Percentiles rank a stretch among this genome's conserved stretches.
Conservation (phyloP, 2,797 vertebrate genomes). For the Halcyon leucocephala region DNA sequence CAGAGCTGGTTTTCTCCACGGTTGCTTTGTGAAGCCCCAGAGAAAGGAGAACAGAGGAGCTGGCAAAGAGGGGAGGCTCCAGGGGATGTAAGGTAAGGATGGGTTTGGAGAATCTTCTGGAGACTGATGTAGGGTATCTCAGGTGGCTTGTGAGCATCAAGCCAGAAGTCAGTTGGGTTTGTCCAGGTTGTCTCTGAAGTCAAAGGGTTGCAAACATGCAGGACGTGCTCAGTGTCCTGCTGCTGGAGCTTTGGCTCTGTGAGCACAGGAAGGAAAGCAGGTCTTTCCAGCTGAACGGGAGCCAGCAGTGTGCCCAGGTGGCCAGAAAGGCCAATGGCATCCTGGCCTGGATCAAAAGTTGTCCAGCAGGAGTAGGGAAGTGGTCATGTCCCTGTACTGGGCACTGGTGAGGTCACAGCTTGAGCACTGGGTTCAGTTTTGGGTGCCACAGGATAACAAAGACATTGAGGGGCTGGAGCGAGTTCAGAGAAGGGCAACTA, state of each 20-base stretch:
- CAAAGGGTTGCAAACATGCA: not conserved
- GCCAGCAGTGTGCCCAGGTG: no score
- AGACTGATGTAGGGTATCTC: no score
- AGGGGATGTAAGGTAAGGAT: not conserved
- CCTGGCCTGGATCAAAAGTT: no score
- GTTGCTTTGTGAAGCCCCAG: not conserved
- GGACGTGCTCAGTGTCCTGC: not conserved
- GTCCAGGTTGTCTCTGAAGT: not conserved
- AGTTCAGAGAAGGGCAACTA: no score
- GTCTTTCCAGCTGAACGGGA: not conserved
- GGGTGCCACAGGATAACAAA: no score
- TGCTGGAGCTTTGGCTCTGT: not conserved
- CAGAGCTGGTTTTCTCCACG: accelerated
- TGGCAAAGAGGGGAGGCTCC: not conserved
- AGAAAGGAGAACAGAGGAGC: not conserved
- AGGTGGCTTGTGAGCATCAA: not conserved
- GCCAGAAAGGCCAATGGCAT: no score
- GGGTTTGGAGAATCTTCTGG: not conserved
- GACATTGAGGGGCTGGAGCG: no score
- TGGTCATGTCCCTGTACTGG: no score
- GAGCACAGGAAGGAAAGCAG: not conserved
- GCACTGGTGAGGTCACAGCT: no score
- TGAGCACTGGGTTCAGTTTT: no score
- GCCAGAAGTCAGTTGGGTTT: not conserved
- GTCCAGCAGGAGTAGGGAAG: no score